These are phyloP conservation scores for Dendrocopos noguchii DNA, from an alignment of 2,113 vertebrate species.

Conservation along the genomic window DNA sequence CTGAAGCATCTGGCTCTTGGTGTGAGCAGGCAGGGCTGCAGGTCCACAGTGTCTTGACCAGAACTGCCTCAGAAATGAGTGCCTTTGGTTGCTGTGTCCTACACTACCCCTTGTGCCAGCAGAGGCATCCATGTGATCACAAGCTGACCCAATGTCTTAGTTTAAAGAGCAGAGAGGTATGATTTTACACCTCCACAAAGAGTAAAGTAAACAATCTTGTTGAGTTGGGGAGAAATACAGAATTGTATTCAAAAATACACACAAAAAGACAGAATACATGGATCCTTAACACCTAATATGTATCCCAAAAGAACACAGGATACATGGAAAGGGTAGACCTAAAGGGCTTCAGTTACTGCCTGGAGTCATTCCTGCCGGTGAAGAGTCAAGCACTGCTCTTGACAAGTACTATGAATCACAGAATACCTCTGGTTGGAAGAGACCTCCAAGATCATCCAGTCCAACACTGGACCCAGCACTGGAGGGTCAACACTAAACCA, in stretches of 20 bases:
- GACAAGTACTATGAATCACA: not conserved
- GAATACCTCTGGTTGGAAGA: no score
- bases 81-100: not conserved
- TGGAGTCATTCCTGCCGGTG: not conserved
- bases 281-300: no score
- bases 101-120: not conserved
- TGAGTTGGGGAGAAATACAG: no score
- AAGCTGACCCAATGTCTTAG: not conserved
- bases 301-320: no score
- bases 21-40: fast-evolving
- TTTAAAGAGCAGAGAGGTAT: no score
- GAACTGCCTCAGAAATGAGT: fast-evolving
- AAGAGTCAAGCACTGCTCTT: not conserved
- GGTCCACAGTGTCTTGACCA: not conserved
- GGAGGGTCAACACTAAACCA: no score
- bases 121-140: fast-evolving
- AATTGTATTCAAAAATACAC: no score
- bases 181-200: no score
- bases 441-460: no score
- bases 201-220: no score
- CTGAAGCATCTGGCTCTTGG: not conserved
- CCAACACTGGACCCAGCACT: no score
- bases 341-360: not conserved
- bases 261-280: no score
- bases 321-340: not conserved